phyloP scores from a whole-genome alignment of 2,888 invertebrate genomes.

The Agonum fuliginosum region DNA sequence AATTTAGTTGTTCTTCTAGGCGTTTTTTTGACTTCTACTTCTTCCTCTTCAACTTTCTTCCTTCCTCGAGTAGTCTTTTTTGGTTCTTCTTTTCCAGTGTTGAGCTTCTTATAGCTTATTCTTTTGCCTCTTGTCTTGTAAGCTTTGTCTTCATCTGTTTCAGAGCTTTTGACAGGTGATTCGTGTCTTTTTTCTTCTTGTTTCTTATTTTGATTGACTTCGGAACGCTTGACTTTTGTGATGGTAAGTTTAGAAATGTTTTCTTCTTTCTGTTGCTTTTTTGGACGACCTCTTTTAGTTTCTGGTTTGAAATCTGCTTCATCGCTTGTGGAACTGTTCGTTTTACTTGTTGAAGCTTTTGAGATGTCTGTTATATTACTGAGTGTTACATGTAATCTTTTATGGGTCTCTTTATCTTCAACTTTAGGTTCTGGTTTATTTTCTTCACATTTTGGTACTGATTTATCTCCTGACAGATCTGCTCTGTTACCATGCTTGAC shows the following conservation, averaged over 20 bases:
- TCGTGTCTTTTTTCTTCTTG: not conserved
- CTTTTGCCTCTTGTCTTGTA: conserved; percentile 12
- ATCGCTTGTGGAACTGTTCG: not conserved
- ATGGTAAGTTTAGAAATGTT: conserved; percentile 1
- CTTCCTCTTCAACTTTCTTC: not conserved
- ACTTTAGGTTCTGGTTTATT: too few relatives aligned
- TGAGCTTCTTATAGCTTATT: conserved; percentile 3
- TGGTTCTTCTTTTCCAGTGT: not conserved
- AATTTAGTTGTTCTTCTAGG: not conserved
- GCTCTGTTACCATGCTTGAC: conserved; percentile 3
- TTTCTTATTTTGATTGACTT: conserved; percentile 2
- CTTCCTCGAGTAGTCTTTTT: not conserved
- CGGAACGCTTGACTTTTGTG: not conserved
- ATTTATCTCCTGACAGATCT: not conserved
- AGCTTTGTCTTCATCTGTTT: not conserved
- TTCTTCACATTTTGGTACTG: not conserved
- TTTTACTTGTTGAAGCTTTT: not conserved
- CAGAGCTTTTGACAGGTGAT: not conserved
- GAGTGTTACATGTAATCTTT: not conserved
- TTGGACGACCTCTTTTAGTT: not conserved
- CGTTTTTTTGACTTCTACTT: not conserved
- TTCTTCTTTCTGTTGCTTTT: not conserved
- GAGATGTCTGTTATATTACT: not conserved
- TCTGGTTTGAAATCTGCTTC: not conserved
- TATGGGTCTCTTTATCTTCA: not conserved